These are phyloP conservation scores for Conus canariensis DNA, from an alignment of 2,888 invertebrate species.

Conservation along the genomic window DNA sequence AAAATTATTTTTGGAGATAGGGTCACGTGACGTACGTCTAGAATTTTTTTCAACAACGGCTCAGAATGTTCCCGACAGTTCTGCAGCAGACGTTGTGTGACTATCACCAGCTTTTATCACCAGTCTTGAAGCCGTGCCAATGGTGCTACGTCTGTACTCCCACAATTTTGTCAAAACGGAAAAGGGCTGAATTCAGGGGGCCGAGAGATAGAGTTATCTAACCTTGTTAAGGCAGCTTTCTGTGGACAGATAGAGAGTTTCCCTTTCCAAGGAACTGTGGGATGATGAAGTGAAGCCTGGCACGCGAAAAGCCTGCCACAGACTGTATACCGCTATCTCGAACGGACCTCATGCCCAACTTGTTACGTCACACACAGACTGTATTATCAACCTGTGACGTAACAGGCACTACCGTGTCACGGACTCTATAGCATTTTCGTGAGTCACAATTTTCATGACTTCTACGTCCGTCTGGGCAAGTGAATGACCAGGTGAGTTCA, in stretches of 20 bases:
- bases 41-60: neutral
- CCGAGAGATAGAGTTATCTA: neutral
- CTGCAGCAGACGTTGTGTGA: neutral
- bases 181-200: neutral
- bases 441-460: too few relatives aligned
- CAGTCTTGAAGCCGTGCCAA: neutral
- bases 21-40: too few relatives aligned
- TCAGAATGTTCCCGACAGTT: neutral
- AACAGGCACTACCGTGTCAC: too few relatives aligned
- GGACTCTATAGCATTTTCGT: too few relatives aligned
- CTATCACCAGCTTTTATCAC: neutral
- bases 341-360: too few relatives aligned
- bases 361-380: too few relatives aligned
- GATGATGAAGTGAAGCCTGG: neutral
- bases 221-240: neutral
- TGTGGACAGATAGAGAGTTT: neutral
- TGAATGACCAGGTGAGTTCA: too few relatives aligned
- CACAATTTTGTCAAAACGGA: neutral
- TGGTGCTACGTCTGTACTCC: neutral
- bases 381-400: too few relatives aligned
- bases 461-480: too few relatives aligned
- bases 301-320: too few relatives aligned
- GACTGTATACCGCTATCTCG: too few relatives aligned
- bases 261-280: neutral
- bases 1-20: neutral